A percentile compares a stretch with the other conserved stretches of the same genome.
Conservation (phyloP, 2,888 invertebrate genomes). For the Mesorhabditis sp. region DNA sequence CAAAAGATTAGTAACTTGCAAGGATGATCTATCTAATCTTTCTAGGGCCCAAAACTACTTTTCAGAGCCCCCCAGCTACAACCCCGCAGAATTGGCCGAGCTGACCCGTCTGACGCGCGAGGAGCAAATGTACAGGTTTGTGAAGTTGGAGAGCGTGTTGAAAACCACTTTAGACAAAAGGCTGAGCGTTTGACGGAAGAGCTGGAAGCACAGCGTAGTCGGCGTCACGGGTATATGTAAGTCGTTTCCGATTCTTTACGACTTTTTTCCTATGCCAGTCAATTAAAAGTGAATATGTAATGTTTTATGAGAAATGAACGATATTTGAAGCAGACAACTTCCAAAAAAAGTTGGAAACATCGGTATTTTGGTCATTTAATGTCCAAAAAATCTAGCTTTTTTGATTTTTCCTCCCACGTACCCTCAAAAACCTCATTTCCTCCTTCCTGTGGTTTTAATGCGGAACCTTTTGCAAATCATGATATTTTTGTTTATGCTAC, state of each 20-base stretch:
- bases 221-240: slow-evolving; percentile 48
- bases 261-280: too few species aligned
- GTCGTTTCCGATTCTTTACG: slow-evolving; percentile 11
- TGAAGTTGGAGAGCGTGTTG: neutral
- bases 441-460: too few species aligned
- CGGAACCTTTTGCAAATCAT: neutral
- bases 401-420: too few species aligned
- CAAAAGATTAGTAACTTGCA: too few species aligned
- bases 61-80: neutral
- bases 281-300: neutral
- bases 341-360: slow-evolving; percentile 1
- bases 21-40: too few species aligned
- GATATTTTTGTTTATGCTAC: neutral
- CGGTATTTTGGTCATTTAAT: neutral
- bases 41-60: neutral
- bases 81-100: neutral
- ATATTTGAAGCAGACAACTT: neutral
- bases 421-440: too few species aligned
- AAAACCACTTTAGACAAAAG: slow-evolving; percentile 21
- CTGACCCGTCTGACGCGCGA: neutral
- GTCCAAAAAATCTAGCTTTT: too few species aligned
- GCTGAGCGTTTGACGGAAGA: slow-evolving; percentile 47
- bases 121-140: slow-evolving; percentile 1
- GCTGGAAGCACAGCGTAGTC: slow-evolving; percentile 34
- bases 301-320: neutral